Base-by-base conservation (phyloP, 1,140 invertebrate species). In the Macrocentrus cingulum region DNA sequence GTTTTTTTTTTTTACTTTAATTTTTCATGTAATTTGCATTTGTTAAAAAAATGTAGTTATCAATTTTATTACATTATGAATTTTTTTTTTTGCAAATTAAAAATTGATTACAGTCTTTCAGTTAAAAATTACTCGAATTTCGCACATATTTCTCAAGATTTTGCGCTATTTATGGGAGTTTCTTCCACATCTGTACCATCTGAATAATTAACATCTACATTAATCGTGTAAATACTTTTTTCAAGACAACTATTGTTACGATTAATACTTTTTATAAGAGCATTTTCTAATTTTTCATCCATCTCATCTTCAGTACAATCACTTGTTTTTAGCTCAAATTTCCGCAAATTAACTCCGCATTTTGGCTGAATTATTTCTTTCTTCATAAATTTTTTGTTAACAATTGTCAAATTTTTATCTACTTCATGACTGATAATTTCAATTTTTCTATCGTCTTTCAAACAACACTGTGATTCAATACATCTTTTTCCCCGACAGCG, bases 391-490 rank as follows among this genome's bases (percentile, higher is more conserved):
- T 63, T 68, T n/a, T 64, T 67, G 22, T 55, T 60, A 2, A 70
- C 46, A 15, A 42, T 39, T 0, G 60, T 45, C 18, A 11, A 2
- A 50, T 29, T 42, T 51, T 25, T 48, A 3, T 15, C 16, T 46
- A 23, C 1, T 54, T 48, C 37, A 23, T 7, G 6, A 51, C 39
- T 8, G 44, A 45, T 51, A 29, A 55, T 2, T n/a, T 70, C 66
- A n/a, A n/a, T n/a, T n/a, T n/a, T n/a, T n/a, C n/a, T n/a, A n/a
- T 62, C 66, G 16, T 74, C 71, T 29, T 70, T 69, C 0, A 67
- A 69, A 16, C 77, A 78, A 23, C 77, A 79, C 11, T 77, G 75
- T 0, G 74, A 75, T 0, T 62, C 56, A 32, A 65, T 72, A 44
- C 77, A 79, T 5, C 68, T 64, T 23, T 69, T 66, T 0, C 67